Conservation (phyloP, 2,797 vertebrate species). For the Acanthurus tractus region DNA sequence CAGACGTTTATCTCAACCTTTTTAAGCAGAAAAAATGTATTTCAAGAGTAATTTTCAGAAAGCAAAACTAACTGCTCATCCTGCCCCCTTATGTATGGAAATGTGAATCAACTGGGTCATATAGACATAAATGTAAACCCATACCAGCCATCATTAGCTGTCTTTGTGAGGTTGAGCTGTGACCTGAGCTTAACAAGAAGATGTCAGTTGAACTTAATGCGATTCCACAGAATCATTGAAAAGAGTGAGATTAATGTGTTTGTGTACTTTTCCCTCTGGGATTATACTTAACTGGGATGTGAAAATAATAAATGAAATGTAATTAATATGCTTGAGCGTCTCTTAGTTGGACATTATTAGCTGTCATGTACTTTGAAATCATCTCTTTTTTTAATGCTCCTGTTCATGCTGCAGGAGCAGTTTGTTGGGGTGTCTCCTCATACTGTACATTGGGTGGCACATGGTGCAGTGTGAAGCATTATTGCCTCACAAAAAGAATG, state of each 20-base stretch:
- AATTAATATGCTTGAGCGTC: background rate
- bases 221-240: background rate
- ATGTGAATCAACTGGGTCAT: slow-evolving; percentile 1
- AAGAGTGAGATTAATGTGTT: background rate
- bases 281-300: background rate
- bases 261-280: background rate
- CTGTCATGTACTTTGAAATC: background rate
- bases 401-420: background rate
- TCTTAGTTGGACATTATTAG: background rate
- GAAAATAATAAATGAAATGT: background rate
- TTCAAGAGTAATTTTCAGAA: slow-evolving; percentile 33
- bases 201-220: background rate
- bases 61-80: slow-evolving; percentile 3
- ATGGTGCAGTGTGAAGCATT: background rate
- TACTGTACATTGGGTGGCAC: background rate
- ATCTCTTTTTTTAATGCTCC: background rate
- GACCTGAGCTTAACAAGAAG: background rate
- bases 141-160: background rate
- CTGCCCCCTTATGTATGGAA: background rate
- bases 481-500: background rate
- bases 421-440: background rate
- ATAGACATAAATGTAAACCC: background rate
- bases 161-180: slow-evolving; percentile 4
- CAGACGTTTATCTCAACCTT: slow-evolving; percentile 20
- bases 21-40: slow-evolving; percentile 30